These are phyloP conservation scores for Calidris pygmaea DNA, from an alignment of 2,113 vertebrate genomes.

Conservation along the genomic window DNA sequence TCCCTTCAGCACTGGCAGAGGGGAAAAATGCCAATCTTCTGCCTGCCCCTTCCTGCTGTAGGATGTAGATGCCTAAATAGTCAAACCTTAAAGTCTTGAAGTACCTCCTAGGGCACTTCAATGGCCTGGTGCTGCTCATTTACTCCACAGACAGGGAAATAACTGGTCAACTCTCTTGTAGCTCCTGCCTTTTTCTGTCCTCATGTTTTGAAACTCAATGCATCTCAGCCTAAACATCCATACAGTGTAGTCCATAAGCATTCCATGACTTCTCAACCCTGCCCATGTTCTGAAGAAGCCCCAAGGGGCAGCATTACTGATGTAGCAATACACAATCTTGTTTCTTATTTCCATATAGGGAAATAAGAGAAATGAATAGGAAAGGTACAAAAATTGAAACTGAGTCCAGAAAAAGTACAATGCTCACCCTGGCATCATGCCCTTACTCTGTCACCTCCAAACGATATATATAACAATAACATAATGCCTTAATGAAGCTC, in stretches of 20 bases:
- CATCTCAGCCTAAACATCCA: neutral
- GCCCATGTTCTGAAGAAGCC: neutral
- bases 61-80: neutral
- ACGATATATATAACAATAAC: neutral
- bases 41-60: neutral
- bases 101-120: neutral
- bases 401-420: neutral
- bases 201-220: neutral
- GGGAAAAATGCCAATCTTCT: neutral
- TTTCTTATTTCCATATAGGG: neutral
- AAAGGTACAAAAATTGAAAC: neutral
- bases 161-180: neutral
- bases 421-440: neutral
- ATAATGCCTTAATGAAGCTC: neutral
- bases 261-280: neutral
- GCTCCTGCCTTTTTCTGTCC: neutral
- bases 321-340: neutral
- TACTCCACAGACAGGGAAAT: neutral
- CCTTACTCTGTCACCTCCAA: neutral
- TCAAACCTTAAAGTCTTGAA: neutral
- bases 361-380: neutral
- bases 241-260: neutral
- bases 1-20: rapidly evolving
- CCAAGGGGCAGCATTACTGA: neutral
- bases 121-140: neutral